Evolutionary conservation across 2,888 invertebrate species (phyloP).

Genomic region (Eupithecia centaureata): DNA sequence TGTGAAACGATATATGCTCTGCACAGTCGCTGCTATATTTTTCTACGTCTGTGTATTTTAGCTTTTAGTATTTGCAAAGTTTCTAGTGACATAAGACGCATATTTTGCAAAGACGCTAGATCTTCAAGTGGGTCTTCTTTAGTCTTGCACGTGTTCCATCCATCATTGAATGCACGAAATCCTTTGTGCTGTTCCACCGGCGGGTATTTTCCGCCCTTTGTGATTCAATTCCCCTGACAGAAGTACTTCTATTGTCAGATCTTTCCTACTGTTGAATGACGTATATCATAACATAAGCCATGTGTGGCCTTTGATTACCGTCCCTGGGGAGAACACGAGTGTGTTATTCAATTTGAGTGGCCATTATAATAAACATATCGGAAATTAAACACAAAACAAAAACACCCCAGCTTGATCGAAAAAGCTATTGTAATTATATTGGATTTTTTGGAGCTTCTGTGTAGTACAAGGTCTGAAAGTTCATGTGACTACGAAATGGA

Average conservation of each 20-base stretch:
- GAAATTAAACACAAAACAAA: no score
- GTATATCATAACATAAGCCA: not conserved
- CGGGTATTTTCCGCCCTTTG: conserved; percentile 58
- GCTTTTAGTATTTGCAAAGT: not conserved
- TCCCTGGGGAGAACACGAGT: no score
- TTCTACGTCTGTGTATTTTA: not conserved
- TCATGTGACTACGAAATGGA: no score
- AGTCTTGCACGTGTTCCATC: conserved; percentile 10
- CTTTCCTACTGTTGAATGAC: conserved; percentile 21
- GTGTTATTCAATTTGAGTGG: not conserved
- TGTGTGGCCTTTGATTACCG: not conserved
- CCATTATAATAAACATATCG: not conserved
- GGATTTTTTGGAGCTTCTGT: no score
- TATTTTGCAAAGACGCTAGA: not conserved
- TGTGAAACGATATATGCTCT: no score
- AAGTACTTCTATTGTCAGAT: conserved; percentile 50
- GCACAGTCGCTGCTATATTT: not conserved
- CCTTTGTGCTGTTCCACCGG: conserved; percentile 47
- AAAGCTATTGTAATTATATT: no score
- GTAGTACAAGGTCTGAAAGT: no score
- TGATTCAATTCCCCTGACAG: conserved; percentile 60
- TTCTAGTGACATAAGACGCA: not conserved
- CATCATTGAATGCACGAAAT: conserved; percentile 32
- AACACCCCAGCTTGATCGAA: no score
- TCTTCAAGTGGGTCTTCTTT: conserved; percentile 7